Percentiles rank a stretch among this genome's conserved stretches.
Conservation (phyloP, 1,140 invertebrate species). For the Drosophila funebris region DNA sequence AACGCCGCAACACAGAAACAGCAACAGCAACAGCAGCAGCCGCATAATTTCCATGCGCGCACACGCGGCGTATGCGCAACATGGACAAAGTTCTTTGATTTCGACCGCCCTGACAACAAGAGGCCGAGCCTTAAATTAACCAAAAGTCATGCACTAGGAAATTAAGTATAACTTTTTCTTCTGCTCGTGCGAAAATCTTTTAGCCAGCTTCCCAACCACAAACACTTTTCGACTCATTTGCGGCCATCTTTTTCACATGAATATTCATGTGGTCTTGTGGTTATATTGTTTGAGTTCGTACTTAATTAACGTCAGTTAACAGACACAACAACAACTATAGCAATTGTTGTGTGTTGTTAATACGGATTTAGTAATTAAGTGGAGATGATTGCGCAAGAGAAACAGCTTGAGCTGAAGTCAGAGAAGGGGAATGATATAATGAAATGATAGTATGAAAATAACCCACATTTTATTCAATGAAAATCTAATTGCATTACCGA, state of each 20-base stretch:
- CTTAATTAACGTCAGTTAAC: slow-evolving; percentile 67
- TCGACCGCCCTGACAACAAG: slow-evolving; percentile 38
- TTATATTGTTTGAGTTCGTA: background rate
- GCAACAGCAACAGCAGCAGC: slow-evolving; percentile 5
- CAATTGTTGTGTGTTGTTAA: slow-evolving; percentile 14
- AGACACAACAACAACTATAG: slow-evolving; percentile 35
- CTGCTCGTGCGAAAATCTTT: slow-evolving; percentile 68
- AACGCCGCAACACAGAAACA: too few species aligned
- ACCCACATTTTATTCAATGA: background rate
- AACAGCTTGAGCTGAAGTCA: slow-evolving; percentile 2
- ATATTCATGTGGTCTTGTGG: slow-evolving; percentile 54
- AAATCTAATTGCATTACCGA: background rate
- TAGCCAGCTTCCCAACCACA: slow-evolving; percentile 50
- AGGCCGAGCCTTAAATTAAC: slow-evolving; percentile 50
- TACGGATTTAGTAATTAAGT: slow-evolving; percentile 40
- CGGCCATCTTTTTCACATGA: slow-evolving; percentile 56
- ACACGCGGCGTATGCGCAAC: slow-evolving; percentile 76
- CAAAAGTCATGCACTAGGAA: slow-evolving; percentile 75
- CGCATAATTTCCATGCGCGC: slow-evolving; percentile 64
- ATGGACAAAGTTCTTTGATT: slow-evolving; percentile 72
- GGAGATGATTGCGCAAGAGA: slow-evolving; percentile 8
- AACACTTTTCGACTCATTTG: slow-evolving; percentile 16
- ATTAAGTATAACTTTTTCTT: slow-evolving; percentile 52
- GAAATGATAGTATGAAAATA: background rate
- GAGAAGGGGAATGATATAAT: background rate